phyloP scores from a whole-genome alignment of 2,888 invertebrate species.

The Boloria selene region DNA sequence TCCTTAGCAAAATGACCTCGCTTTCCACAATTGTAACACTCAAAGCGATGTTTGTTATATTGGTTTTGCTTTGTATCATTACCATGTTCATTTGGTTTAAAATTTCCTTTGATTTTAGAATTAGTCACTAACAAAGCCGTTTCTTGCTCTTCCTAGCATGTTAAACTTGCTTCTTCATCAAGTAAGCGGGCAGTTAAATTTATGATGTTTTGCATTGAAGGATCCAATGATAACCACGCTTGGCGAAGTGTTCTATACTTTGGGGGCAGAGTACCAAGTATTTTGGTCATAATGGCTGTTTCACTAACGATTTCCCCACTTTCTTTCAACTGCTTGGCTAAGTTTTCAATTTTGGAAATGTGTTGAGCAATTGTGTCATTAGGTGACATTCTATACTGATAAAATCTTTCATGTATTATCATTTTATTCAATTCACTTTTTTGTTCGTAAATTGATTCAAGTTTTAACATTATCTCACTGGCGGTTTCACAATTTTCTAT shows the following conservation, averaged over 20 bases:
- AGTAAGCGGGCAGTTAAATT: not conserved
- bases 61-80: not conserved
- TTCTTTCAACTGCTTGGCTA: too few species aligned
- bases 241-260: too few species aligned
- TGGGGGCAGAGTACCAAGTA: too few species aligned
- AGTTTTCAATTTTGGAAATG: conserved; percentile 41
- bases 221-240: too few species aligned
- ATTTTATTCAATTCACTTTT: conserved; percentile 39
- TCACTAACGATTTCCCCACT: too few species aligned
- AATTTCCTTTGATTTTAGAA: not conserved
- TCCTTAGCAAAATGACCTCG: conserved; percentile 45
- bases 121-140: not conserved
- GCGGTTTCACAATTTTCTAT: conserved; percentile 42
- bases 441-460: conserved; percentile 42
- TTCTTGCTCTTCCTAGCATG: not conserved
- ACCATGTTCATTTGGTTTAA: too few species aligned
- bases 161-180: not conserved
- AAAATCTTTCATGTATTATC: conserved; percentile 40
- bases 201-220: not conserved
- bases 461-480: conserved; percentile 40
- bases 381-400: conserved; percentile 39
- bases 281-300: too few species aligned
- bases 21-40: conserved; percentile 45
- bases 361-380: conserved; percentile 44
- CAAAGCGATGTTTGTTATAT: conserved; percentile 39